These are phyloP conservation scores for Arctocebus calabarensis DNA, from an alignment of 2,797 vertebrate genomes.

Conservation along the genomic window DNA sequence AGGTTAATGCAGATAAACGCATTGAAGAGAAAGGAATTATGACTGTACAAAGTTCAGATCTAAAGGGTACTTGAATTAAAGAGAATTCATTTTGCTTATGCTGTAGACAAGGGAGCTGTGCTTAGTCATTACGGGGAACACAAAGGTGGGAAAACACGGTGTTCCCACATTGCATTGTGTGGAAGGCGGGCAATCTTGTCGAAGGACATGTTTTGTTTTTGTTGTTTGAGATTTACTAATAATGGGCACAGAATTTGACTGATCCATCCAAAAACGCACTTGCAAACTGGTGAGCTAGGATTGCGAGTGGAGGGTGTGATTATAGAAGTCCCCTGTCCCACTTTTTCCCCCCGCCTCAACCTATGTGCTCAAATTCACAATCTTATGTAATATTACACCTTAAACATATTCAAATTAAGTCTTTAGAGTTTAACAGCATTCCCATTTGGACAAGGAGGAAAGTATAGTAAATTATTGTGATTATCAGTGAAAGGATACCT, in stretches of 20 bases:
- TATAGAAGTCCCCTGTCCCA: neutral
- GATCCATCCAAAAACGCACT: neutral
- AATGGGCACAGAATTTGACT: neutral
- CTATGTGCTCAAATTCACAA: neutral
- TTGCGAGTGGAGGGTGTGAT: neutral
- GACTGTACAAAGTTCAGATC: neutral
- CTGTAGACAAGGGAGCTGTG: neutral
- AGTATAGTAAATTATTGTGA: neutral
- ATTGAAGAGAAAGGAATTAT: conserved; percentile 27
- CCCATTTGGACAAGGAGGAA: conserved; percentile 7
- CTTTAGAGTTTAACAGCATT: conserved; percentile 12
- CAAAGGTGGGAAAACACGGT: neutral
- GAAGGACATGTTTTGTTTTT: neutral
- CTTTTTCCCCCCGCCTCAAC: neutral
- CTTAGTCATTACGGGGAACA: neutral
- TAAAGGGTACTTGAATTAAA: neutral
- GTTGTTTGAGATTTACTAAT: neutral
- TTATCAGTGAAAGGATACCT: neutral
- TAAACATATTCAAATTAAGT: neutral
- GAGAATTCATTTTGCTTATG: neutral
- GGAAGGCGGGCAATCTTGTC: neutral
- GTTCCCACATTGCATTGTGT: neutral
- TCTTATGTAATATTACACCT: neutral
- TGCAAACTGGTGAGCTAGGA: neutral
- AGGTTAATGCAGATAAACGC: neutral